Percentiles rank a stretch among this genome's conserved stretches.
phyloP scores from a whole-genome alignment of 2,797 vertebrate genomes.

The Anisognathus igniventris region DNA sequence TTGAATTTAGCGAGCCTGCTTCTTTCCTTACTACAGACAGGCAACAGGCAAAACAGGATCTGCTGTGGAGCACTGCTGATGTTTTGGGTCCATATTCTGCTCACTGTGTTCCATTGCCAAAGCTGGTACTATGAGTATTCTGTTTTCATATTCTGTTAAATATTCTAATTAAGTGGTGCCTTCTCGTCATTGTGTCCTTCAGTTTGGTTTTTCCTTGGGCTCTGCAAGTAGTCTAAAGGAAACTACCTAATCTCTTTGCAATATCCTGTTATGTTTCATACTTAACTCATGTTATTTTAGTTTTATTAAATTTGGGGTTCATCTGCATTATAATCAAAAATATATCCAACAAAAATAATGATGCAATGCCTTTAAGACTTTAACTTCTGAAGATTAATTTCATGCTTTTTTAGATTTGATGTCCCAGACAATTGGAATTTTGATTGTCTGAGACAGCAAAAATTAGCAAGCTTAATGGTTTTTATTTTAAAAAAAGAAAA shows the following conservation, averaged over 20 bases:
- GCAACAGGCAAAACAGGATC: constrained; percentile 36
- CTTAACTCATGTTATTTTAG: constrained; percentile 86
- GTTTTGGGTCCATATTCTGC: constrained; percentile 67
- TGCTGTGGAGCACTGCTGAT: constrained; percentile 61
- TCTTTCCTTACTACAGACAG: constrained; percentile 39
- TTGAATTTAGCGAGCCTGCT: constrained; percentile 76
- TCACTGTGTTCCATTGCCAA: constrained; percentile 61
- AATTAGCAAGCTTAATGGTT: constrained; percentile 66
- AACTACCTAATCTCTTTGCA: constrained; percentile 94
- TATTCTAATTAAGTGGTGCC: constrained; percentile 76
- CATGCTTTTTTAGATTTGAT: constrained; percentile 81
- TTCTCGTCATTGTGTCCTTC: constrained; percentile 33
- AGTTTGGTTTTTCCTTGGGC: constrained; percentile 59
- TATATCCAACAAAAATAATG: constrained; percentile 86
- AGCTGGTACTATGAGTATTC: constrained; percentile 1
- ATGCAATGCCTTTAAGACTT: constrained; percentile 82
- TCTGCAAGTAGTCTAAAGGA: constrained; percentile 83
- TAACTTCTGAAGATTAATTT: constrained; percentile 83
- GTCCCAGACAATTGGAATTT: constrained; percentile 81
- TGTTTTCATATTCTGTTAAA: constrained; percentile 55
- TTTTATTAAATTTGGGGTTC: constrained; percentile 84
- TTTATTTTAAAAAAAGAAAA: background rate
- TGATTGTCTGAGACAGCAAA: constrained; percentile 77
- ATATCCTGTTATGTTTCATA: constrained; percentile 99
- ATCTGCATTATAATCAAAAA: constrained; percentile 94